Evolutionary conservation across 1,140 invertebrate genomes (phyloP).

Genomic region (Pseudobourletiella spinata): DNA sequence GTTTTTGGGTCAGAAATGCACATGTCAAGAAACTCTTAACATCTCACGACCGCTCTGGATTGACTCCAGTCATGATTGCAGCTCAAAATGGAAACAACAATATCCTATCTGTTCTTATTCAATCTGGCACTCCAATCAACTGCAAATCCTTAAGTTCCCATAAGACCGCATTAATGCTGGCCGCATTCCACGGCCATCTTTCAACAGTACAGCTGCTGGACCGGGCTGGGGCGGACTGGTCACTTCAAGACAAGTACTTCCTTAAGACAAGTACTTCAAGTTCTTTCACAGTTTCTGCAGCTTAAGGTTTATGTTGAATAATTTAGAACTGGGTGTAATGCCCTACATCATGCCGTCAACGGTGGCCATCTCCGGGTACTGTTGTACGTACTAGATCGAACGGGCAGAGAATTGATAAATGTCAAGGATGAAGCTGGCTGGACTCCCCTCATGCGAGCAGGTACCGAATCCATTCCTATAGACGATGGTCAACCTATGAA

Average conservation of each 20-base stretch:
- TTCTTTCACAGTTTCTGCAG: no score
- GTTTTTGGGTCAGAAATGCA: not conserved
- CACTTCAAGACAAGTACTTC: slow-evolving; percentile 8
- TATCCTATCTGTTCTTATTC: slow-evolving; percentile 11
- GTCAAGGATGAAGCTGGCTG: slow-evolving; percentile 17
- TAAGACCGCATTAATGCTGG: slow-evolving; percentile 20
- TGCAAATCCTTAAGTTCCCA: not conserved
- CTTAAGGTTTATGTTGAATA: no score
- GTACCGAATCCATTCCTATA: slow-evolving; percentile 4
- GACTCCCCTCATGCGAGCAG: slow-evolving; percentile 23
- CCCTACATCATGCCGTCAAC: slow-evolving; percentile 24
- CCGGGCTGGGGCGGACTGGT: slow-evolving; percentile 13
- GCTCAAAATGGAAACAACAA: slow-evolving; percentile 23
- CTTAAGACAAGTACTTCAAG: not conserved
- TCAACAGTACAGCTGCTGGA: slow-evolving; percentile 17
- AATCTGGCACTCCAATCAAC: slow-evolving; percentile 14
- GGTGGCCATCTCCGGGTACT: slow-evolving; percentile 12
- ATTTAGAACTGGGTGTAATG: slow-evolving; percentile 19
- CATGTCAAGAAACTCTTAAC: slow-evolving; percentile 10
- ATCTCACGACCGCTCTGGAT: slow-evolving; percentile 17
- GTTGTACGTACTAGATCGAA: slow-evolving; percentile 7
- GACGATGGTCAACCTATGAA: no score
- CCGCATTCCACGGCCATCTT: slow-evolving; percentile 11
- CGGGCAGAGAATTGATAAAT: not conserved
- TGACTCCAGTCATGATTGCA: slow-evolving; percentile 26